Percentiles rank a stretch among this genome's conserved stretches.
Evolutionary conservation across 2,888 invertebrate species (phyloP).

Genomic region (Pristionchus japonicus): DNA sequence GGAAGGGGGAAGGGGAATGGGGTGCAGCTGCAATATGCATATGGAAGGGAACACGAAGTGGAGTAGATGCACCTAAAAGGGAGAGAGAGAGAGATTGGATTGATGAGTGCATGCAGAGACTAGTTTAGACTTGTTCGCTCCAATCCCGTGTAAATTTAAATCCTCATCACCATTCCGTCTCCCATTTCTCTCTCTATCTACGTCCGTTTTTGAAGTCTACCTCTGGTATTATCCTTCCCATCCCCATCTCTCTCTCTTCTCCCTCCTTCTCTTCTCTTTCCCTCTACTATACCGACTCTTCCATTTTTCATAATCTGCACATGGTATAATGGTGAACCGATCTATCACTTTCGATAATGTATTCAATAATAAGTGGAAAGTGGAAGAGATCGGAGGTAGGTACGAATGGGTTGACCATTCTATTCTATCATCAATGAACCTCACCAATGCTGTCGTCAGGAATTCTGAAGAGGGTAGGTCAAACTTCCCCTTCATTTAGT

Average conservation of each 20-base stretch:
- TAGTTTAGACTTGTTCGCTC: neutral
- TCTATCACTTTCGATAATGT: constrained; percentile 33
- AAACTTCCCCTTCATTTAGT: neutral
- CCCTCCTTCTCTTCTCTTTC: neutral
- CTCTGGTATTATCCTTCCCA: constrained; percentile 13
- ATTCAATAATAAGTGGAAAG: constrained; percentile 23
- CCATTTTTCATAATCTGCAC: constrained; percentile 25
- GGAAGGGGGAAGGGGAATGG: neutral
- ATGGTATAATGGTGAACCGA: constrained; percentile 36
- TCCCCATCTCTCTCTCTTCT: neutral
- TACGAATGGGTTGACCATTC: neutral
- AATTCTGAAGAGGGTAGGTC: neutral
- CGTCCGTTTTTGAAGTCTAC: constrained; percentile 33
- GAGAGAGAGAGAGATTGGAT: too few species aligned
- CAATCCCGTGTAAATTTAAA: neutral
- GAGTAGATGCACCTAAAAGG: neutral
- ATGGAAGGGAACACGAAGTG: neutral
- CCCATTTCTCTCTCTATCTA: neutral
- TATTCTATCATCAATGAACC: neutral
- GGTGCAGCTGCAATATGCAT: neutral
- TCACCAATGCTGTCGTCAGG: neutral
- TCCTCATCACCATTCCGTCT: neutral
- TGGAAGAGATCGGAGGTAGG: neutral
- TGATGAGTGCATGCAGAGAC: neutral
- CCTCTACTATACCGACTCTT: neutral